Evolutionary conservation across 1,140 invertebrate species (phyloP).

Genomic region (Drosophila ohnishii): DNA sequence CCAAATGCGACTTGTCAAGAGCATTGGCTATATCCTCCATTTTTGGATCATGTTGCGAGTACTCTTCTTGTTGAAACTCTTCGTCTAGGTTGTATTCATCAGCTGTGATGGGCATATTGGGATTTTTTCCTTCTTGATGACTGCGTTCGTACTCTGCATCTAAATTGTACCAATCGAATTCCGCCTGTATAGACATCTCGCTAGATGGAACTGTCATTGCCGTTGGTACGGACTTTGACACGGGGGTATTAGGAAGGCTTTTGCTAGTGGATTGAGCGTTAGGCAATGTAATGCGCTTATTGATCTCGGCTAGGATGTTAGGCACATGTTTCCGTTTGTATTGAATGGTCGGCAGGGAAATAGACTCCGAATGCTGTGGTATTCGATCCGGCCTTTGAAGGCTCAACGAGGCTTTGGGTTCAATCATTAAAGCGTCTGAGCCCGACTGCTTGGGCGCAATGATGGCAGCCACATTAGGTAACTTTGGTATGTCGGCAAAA

Average conservation of each 20-base stretch:
- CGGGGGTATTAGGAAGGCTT: conserved; percentile 29
- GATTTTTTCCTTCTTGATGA: conserved; percentile 16
- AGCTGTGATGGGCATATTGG: conserved; percentile 25
- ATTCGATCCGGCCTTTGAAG: conserved; percentile 24
- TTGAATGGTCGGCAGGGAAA: conserved; percentile 20
- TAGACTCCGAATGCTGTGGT: conserved; percentile 3
- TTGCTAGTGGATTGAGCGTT: conserved; percentile 63
- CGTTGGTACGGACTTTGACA: conserved; percentile 26
- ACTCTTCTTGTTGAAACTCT: conserved; percentile 61
- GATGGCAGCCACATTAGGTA: conserved; percentile 85
- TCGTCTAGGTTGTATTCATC: conserved; percentile 81
- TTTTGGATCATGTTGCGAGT: conserved; percentile 8
- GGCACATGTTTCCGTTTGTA: conserved; percentile 75
- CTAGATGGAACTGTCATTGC: conserved; percentile 33
- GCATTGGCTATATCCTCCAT: conserved; percentile 1
- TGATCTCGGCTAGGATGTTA: conserved; percentile 75
- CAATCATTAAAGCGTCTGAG: conserved; percentile 58
- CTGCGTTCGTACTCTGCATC: conserved; percentile 79
- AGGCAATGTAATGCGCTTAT: conserved; percentile 67
- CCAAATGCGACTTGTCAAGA: conserved; percentile 7
- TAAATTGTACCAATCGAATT: conserved; percentile 83
- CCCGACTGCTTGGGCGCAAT: conserved; percentile 82
- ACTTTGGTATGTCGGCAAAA: conserved; percentile 84
- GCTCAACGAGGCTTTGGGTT: conserved; percentile 30
- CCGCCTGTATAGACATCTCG: conserved; percentile 70